A percentile compares a stretch with the other conserved stretches of the same genome.
Conservation (phyloP, 2,797 vertebrate genomes). For the Onychomys arenicola region DNA sequence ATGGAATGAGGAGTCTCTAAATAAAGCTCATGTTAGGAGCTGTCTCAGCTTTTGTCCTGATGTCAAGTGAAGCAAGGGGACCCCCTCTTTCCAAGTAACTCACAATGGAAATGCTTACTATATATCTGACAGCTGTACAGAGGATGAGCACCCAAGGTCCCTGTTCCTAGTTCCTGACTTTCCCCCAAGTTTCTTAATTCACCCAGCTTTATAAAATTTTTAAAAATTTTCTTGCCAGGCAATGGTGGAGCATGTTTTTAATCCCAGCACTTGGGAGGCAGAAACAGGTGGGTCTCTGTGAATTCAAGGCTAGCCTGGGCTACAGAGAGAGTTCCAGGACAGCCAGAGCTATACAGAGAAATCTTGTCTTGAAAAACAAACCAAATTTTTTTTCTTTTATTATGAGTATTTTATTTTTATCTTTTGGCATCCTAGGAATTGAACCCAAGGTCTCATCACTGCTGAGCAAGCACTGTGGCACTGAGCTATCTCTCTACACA, state of each 20-base stretch:
- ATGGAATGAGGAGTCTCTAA: not conserved
- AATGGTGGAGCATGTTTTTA: not conserved
- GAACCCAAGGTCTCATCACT: not conserved
- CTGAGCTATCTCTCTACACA: not conserved
- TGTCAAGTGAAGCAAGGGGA: not conserved
- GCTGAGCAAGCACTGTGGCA: not conserved
- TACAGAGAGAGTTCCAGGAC: not conserved
- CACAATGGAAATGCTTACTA: not conserved
- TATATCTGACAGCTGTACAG: not conserved
- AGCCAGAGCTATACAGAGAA: not conserved
- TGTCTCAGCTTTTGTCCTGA: not conserved
- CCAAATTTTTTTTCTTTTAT: not conserved
- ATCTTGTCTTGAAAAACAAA: not conserved
- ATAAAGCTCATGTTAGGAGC: not conserved
- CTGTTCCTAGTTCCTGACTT: not conserved
- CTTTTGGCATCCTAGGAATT: not conserved
- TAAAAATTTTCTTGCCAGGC: not conserved
- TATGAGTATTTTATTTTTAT: not conserved
- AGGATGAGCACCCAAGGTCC: not conserved
- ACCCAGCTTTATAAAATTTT: not conserved
- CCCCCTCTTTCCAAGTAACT: not conserved
- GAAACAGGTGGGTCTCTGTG: not conserved
- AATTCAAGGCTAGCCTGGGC: not conserved
- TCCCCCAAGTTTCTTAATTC: not conserved
- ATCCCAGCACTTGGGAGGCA: not conserved